Base-by-base conservation (phyloP, 2,113 vertebrate species). In the Delphinus delphis region DNA sequence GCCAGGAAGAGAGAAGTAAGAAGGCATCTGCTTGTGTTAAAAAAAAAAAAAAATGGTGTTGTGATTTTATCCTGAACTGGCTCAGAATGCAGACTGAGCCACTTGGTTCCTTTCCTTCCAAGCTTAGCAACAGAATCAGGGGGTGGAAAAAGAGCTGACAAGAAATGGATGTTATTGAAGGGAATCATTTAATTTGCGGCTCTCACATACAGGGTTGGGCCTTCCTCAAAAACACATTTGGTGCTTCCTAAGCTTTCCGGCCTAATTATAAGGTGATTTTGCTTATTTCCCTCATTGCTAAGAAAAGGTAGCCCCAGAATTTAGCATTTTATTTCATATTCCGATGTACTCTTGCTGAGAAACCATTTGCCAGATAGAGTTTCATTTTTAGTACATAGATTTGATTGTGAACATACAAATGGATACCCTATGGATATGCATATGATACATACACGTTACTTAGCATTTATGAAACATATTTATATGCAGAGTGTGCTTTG, bases 141-240 rank as follows among this genome's bases (percentile, higher is more conserved):
- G 76, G 93, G 18, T 82, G 92, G 86, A 25, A 86, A 95, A 93
- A 28, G 38, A 62, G 62, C 91, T 91, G 63, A 67, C 28, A 65
- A 88, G 77, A 79, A 79, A 90, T 92, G 77, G 58, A 25, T 90
- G 83, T 83, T 84, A 83, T 89, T 88, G 23, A 93, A 96, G 96
- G 88, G 77, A 77, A 62, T 96, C 36, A 0, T 47, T 96, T 47
- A 77, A 14, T 85, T 89, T 82, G 95, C n/a, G 47, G 93, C 95
- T 70, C 63, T 96, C 86, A 25, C 73, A 26, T 85, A 80, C 10
- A 41, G 84, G 96, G 95, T 47, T 86, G 96, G 98, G 97, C 98
- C 98, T 96, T 96, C 91, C 5, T 84, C 65, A 94, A 62, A 96
- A 93, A 62, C 84, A 95, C 81, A 63, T 89, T 94, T 74, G 87